Base-by-base conservation (phyloP, 2,797 vertebrate genomes). In the Channa striata region DNA sequence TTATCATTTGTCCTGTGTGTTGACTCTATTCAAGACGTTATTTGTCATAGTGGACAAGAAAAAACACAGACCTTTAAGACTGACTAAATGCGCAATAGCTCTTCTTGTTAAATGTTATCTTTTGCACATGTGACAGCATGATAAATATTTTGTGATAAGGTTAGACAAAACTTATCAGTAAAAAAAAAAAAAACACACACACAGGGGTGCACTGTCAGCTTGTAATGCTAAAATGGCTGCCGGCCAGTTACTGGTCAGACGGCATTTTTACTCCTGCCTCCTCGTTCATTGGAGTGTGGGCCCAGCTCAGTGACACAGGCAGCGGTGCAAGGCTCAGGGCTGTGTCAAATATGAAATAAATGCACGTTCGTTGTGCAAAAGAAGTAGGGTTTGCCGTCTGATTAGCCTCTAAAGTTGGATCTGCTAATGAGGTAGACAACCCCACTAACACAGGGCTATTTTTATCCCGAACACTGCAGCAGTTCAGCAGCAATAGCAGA, bases 151-250 rank as follows among this genome's bases (percentile, higher is more conserved):
- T n/a, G 11, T 36, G 59, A 47, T 47, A 46, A 34, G 16, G 12
- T 56, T 36, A 39, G 23, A 46, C 46, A 49, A 39, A 36, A 19
- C 19, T 66, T 48, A 51, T 70, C 19, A 48, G 39, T 16, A 47
- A 36, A n/a, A 56, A 70, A 6, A 10, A 3, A 64, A 61, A 40
- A 66, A n/a, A n/a, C n/a, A n/a, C n/a, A n/a, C n/a, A 43, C 33
- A 39, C 19, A 40, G 10, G 23, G 4, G 11, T 11, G 12, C 33
- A 39, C 50, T 49, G 48, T 54, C 2, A 16, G 11, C 59, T 47
- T 52, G 34, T 34, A 56, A n/a, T 30, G 20, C 23, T 6, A 16
- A 30, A 19, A 49, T 30, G 33, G 44, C 50, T 44, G 49, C 57
- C 44, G 50, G 19, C 30, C 9, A 46, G 23, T 8, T 30, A 23